phyloP scores from a whole-genome alignment of 2,797 vertebrate genomes.

The Phyllotis vaccarum region DNA sequence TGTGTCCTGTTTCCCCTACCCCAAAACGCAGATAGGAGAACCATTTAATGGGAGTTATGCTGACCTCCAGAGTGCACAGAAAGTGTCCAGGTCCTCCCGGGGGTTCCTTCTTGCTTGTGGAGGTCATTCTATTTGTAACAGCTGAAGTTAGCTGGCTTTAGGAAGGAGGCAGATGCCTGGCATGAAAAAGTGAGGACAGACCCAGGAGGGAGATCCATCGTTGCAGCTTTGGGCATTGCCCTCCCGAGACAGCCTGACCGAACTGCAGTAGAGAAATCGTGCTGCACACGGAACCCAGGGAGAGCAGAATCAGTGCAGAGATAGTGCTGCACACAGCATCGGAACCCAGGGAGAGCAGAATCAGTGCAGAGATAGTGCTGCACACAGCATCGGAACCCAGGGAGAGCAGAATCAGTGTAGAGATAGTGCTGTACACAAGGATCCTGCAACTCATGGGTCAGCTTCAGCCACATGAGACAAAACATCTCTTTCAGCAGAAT shows the following conservation, averaged over 20 bases:
- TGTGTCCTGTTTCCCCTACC: background rate
- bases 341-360: too few species aligned
- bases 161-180: background rate
- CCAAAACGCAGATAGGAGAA: background rate
- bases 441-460: background rate
- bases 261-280: too few species aligned
- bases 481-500: background rate
- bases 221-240: too few species aligned
- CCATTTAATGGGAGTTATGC: background rate
- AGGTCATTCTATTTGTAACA: slow-evolving; percentile 42
- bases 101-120: background rate
- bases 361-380: too few species aligned
- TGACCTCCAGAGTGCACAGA: background rate
- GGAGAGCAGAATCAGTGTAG: background rate
- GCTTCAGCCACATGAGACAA: background rate
- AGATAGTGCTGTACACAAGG: background rate
- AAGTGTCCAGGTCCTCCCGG: background rate
- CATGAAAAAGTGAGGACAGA: slow-evolving; percentile 50
- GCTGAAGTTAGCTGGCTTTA: slow-evolving; percentile 10
- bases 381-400: too few species aligned
- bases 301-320: too few species aligned
- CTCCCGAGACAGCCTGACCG: too few species aligned
- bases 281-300: too few species aligned
- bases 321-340: too few species aligned
- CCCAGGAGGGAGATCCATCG: slow-evolving; percentile 47